Conservation (phyloP, 2,888 invertebrate species). For the Agonum fuliginosum region DNA sequence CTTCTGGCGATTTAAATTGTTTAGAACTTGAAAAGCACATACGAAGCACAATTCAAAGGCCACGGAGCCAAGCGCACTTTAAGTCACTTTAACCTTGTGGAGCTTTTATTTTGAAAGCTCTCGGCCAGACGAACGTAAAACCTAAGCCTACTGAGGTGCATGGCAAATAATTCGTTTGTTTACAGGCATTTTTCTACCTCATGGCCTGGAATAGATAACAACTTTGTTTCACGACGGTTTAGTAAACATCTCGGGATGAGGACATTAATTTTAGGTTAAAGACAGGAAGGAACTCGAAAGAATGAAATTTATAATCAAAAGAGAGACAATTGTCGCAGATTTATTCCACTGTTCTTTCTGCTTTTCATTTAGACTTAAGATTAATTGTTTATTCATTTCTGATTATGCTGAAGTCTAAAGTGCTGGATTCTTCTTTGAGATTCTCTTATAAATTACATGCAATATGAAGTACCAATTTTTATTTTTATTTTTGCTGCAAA, state of each 20-base stretch:
- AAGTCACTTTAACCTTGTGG: not conserved
- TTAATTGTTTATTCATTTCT: not conserved
- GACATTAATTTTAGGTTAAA: not conserved
- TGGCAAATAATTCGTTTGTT: not conserved
- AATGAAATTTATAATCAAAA: constrained; percentile 3
- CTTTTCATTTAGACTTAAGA: not conserved
- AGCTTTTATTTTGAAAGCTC: constrained; percentile 10
- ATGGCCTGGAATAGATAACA: not conserved
- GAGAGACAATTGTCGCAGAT: not conserved
- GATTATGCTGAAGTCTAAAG: not conserved
- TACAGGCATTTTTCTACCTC: not conserved
- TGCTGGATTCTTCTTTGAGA: too few relatives aligned
- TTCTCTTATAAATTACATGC: too few relatives aligned
- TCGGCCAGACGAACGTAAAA: not conserved
- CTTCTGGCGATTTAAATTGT: not conserved
- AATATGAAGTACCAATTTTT: too few relatives aligned
- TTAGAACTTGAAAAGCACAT: constrained; percentile 1
- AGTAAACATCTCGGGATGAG: not conserved
- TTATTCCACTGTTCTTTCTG: not conserved
- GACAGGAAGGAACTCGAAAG: not conserved
- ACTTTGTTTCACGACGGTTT: constrained; percentile 2
- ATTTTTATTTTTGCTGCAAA: too few relatives aligned
- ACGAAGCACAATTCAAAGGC: not conserved
- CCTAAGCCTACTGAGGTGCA: not conserved
- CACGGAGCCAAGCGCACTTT: not conserved